Conservation (phyloP, 2,797 vertebrate species). For the Cyprinella venusta region DNA sequence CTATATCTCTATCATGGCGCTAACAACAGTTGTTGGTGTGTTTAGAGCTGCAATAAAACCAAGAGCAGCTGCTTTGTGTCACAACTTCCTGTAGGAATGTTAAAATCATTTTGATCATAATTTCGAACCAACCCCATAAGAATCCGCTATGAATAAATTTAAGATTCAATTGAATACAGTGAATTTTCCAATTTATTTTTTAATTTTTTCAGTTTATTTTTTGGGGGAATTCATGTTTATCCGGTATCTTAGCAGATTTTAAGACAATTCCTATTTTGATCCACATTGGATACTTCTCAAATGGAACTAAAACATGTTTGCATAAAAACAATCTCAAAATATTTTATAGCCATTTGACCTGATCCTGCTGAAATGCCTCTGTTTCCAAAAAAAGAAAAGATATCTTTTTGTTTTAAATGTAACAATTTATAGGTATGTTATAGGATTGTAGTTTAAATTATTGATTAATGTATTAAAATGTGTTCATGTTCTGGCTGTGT, state of each 20-base stretch:
- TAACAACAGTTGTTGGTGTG: slow-evolving; percentile 56
- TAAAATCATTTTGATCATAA: slow-evolving; percentile 39
- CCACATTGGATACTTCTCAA: neutral
- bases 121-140: slow-evolving; percentile 18
- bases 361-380: neutral
- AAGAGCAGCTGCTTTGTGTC: slow-evolving; percentile 54
- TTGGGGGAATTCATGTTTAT: neutral
- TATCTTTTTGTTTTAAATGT: neutral
- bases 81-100: slow-evolving; percentile 39
- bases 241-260: neutral
- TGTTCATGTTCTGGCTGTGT: slow-evolving; percentile 1
- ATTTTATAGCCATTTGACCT: neutral
- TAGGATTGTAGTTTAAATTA: neutral
- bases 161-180: neutral
- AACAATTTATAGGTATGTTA: neutral
- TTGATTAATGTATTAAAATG: neutral
- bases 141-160: neutral
- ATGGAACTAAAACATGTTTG: neutral
- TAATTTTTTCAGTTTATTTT: neutral
- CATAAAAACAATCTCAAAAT: neutral
- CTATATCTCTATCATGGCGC: slow-evolving; percentile 47
- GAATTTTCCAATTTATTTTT: too few relatives aligned
- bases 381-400: neutral
- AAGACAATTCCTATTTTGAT: neutral
- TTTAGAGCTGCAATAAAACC: slow-evolving; percentile 47